Percentiles rank a stretch among this genome's conserved stretches.
These are phyloP conservation scores for Corythornis cristatus DNA, from an alignment of 2,113 vertebrate species.

Conservation along the genomic window DNA sequence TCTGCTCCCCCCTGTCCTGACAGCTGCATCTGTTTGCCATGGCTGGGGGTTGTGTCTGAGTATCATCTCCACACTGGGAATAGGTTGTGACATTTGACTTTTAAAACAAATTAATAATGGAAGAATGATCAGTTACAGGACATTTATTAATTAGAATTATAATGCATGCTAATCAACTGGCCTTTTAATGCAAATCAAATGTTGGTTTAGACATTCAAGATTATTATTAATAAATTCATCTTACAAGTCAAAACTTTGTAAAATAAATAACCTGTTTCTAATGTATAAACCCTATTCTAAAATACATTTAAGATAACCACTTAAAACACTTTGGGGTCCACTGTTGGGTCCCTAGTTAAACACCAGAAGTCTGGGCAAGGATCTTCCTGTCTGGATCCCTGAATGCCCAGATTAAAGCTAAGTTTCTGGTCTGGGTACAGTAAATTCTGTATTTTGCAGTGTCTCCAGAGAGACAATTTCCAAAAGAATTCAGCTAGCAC, in stretches of 20 bases:
- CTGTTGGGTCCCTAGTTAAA: constrained; percentile 39
- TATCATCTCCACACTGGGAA: background rate
- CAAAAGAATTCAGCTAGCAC: background rate
- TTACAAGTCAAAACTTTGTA: constrained; percentile 48
- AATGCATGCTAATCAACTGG: constrained; percentile 56
- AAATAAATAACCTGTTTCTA: constrained; percentile 71
- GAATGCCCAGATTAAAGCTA: constrained; percentile 60
- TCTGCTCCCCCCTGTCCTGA: background rate
- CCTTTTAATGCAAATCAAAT: constrained; percentile 32
- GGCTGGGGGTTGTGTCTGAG: background rate
- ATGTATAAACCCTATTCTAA: constrained; percentile 56
- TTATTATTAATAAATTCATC: constrained; percentile 28
- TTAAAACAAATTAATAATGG: constrained; percentile 8
- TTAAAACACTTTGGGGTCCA: constrained; percentile 46
- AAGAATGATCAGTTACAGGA: constrained; percentile 21
- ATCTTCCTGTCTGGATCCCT: constrained; percentile 16
- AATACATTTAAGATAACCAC: constrained; percentile 43
- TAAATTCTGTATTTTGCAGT: constrained; percentile 12
- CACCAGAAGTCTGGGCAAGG: constrained; percentile 21
- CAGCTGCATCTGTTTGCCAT: background rate
- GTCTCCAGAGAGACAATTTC: background rate
- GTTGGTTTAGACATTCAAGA: constrained; percentile 40
- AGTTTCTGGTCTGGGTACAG: constrained; percentile 26
- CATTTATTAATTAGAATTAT: constrained; percentile 50
- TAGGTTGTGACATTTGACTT: background rate